Evolutionary conservation across 2,113 vertebrate genomes (phyloP).

Genomic region (Capricornis sumatraensis): DNA sequence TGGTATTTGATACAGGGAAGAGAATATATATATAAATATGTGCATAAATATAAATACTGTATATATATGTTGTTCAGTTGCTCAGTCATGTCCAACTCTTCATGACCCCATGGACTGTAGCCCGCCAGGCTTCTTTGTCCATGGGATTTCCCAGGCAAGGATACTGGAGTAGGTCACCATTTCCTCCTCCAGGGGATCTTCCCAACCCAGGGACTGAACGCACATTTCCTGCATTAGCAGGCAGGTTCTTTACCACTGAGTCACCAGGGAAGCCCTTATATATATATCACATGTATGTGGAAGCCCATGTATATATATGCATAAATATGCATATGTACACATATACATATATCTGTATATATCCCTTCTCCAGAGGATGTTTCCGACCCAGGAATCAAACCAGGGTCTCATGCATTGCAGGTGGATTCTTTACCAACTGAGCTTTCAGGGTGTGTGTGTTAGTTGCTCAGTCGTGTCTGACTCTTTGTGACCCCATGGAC

Average conservation of each 20-base stretch:
- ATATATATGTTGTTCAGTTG: background rate
- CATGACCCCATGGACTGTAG: background rate
- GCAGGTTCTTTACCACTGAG: background rate
- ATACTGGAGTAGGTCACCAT: background rate
- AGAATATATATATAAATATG: background rate
- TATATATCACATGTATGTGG: background rate
- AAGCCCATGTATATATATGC: background rate
- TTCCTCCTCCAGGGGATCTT: background rate
- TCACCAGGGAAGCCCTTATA: background rate
- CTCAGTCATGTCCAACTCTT: background rate
- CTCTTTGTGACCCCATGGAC: too few species aligned
- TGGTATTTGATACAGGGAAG: background rate
- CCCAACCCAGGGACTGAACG: background rate
- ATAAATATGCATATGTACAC: too few species aligned
- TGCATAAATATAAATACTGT: background rate
- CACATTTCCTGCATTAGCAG: background rate
- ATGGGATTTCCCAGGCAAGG: background rate
- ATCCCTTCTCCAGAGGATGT: background rate
- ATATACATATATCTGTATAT: too few species aligned
- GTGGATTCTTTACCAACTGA: background rate
- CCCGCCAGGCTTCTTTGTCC: background rate
- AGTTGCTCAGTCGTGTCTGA: too few species aligned
- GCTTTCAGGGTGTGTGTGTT: background rate
- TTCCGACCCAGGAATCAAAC: background rate
- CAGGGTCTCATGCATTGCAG: background rate